These are phyloP conservation scores for Rhadina sibilatrix DNA, from an alignment of 2,113 vertebrate species.

Conservation along the genomic window DNA sequence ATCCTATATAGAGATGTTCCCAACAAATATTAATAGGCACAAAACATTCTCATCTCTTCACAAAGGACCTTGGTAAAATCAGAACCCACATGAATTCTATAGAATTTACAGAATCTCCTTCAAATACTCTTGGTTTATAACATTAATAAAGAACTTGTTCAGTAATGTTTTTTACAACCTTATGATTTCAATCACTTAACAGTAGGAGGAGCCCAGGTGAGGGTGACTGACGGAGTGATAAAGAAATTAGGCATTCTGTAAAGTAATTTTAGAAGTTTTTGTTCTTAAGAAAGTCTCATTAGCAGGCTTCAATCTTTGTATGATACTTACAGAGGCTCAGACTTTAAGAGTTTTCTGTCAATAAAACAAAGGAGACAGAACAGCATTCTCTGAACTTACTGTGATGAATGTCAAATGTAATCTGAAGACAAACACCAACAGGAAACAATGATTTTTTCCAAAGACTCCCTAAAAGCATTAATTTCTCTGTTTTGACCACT, in stretches of 20 bases:
- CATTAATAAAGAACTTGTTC: neutral
- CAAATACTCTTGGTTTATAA: neutral
- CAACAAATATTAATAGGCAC: neutral
- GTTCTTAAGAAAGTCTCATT: neutral
- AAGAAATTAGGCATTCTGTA: neutral
- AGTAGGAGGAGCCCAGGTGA: neutral
- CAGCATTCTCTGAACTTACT: neutral
- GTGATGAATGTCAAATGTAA: neutral
- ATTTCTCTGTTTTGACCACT: neutral
- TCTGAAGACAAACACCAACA: slow-evolving; percentile 3
- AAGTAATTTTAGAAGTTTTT: neutral
- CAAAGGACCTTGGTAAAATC: neutral
- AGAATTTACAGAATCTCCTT: neutral
- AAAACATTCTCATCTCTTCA: neutral
- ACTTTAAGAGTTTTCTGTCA: slow-evolving; percentile 19
- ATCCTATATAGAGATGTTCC: neutral
- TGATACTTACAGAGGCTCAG: slow-evolving; percentile 1
- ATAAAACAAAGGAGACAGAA: slow-evolving; percentile 8
- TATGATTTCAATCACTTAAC: neutral
- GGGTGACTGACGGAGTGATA: neutral
- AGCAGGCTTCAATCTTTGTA: neutral
- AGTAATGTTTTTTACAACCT: neutral
- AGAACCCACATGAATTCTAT: neutral
- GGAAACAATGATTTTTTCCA: neutral
- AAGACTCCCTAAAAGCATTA: neutral